Evolutionary conservation across 2,888 invertebrate genomes (phyloP).

Genomic region (Congeria kusceri): DNA sequence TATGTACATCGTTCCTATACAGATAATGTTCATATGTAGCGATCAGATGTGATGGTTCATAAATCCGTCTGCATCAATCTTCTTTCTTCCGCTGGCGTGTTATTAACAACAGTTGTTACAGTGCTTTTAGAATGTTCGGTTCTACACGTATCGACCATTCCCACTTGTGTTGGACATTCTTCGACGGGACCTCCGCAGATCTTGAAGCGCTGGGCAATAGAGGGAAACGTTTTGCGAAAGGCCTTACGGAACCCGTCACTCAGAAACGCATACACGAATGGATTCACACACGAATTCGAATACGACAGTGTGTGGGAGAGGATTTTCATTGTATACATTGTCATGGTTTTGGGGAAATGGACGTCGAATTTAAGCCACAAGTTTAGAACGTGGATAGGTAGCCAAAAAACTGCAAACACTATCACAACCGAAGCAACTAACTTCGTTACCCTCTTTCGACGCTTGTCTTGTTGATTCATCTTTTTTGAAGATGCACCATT

Average conservation of each 20-base stretch:
- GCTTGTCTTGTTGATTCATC: slow-evolving; percentile 58
- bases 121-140: slow-evolving; percentile 50
- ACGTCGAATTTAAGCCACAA: slow-evolving; percentile 71
- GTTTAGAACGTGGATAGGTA: slow-evolving; percentile 80
- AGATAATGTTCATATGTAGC: not conserved
- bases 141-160: slow-evolving; percentile 42
- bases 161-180: slow-evolving; percentile 45
- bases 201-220: slow-evolving; percentile 58
- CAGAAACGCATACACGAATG: slow-evolving; percentile 81
- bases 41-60: slow-evolving; percentile 15
- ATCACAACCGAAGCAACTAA: slow-evolving; percentile 81
- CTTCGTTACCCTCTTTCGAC: slow-evolving; percentile 74
- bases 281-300: slow-evolving; percentile 82
- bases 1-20: too few species aligned
- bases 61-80: slow-evolving; percentile 60
- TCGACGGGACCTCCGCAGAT: slow-evolving; percentile 57
- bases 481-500: slow-evolving; percentile 60
- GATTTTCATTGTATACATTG: slow-evolving; percentile 71
- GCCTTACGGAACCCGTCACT: slow-evolving; percentile 82
- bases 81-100: slow-evolving; percentile 34
- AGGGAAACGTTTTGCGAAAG: slow-evolving; percentile 77
- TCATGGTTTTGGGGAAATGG: slow-evolving; percentile 68
- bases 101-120: slow-evolving; percentile 20
- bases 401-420: slow-evolving; percentile 81
- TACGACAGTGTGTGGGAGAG: slow-evolving; percentile 81